Conservation (phyloP, 2,888 invertebrate genomes). For the Cistogaster globosa region DNA sequence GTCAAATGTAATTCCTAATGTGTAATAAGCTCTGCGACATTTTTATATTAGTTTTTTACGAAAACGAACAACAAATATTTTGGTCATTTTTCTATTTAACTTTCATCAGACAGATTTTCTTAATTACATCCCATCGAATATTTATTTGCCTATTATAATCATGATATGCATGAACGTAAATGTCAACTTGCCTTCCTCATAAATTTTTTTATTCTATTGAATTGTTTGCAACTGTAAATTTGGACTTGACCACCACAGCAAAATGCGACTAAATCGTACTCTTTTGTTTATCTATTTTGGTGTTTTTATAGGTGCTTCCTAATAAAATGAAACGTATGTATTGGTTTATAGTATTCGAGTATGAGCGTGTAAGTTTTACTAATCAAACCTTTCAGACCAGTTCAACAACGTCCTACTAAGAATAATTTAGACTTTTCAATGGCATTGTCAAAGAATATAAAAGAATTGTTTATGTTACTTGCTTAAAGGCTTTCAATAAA, state of each 20-base stretch:
- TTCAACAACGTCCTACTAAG: constrained; percentile 9
- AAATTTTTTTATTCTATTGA: constrained; percentile 1
- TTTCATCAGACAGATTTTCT: constrained; percentile 20
- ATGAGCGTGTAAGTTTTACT: constrained; percentile 7
- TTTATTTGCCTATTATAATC: constrained; percentile 39
- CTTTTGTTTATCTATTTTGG: too few relatives aligned
- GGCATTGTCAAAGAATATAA: neutral
- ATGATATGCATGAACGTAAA: constrained; percentile 41
- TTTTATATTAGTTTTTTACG: too few relatives aligned
- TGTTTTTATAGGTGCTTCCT: too few relatives aligned
- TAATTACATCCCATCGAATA: neutral
- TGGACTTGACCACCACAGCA: too few relatives aligned
- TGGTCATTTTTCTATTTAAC: too few relatives aligned
- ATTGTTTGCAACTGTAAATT: neutral
- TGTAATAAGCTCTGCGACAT: too few relatives aligned
- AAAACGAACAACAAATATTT: too few relatives aligned
- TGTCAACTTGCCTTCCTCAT: constrained; percentile 2
- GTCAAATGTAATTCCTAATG: too few relatives aligned
- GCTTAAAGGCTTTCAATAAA: too few relatives aligned
- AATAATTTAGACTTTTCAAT: constrained; percentile 28
- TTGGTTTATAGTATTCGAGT: too few relatives aligned
- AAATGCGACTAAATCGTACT: too few relatives aligned
- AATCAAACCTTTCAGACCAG: constrained; percentile 34
- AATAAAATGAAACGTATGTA: too few relatives aligned
- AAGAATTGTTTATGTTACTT: neutral